Base-by-base conservation (phyloP, 1,140 invertebrate species). In the Panagrolaimus sp. region DNA sequence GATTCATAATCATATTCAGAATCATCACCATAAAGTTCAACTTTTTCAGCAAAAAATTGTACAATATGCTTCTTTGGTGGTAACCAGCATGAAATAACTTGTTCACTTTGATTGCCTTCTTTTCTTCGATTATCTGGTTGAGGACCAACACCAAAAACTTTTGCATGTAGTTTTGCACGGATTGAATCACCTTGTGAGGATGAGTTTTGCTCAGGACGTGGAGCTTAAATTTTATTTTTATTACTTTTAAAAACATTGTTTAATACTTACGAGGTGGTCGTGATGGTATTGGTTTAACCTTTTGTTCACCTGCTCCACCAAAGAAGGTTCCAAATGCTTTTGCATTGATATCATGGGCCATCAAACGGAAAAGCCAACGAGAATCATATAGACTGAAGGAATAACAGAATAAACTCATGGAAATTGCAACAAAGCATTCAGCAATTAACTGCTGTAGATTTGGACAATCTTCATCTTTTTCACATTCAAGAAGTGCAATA, bases 381-480 rank as follows among this genome's bases (percentile, higher is more conserved):
- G 92, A 90, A 85, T 99, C 96, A 78, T 93, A 93, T 14, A 92
- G 91, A n/a, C 91, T 88, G 31, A 98, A 81, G 9, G 92, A 92
- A 85, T 96, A 95, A 51, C 94, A 89, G 61, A 98, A 87, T 13
- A 98, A 85, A 42, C 92, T 92, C 82, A 94, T 88, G 82, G 92
- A 96, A 0, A 94, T 91, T 0, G 92, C 90, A 1, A 93, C 88
- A 83, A 96, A 93, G 0, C 92, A 88, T 85, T 99, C 95, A 67
- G 91, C 90, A 11, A 98, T 86, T 0, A 99, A 85, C 16, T 96
- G 90, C 74, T 91, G 91, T 31, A 98, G 84, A 76, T 92, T 90
- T 0, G 94, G 94, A 0, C 91, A 89, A 83, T 98, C 94, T 80
- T 98, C 93, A 80, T 98, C 95, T 82, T 94, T 92, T 78, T 97